Evolutionary conservation across 2,113 vertebrate genomes (phyloP).

Genomic region (Ornithorhynchus anatinus): DNA sequence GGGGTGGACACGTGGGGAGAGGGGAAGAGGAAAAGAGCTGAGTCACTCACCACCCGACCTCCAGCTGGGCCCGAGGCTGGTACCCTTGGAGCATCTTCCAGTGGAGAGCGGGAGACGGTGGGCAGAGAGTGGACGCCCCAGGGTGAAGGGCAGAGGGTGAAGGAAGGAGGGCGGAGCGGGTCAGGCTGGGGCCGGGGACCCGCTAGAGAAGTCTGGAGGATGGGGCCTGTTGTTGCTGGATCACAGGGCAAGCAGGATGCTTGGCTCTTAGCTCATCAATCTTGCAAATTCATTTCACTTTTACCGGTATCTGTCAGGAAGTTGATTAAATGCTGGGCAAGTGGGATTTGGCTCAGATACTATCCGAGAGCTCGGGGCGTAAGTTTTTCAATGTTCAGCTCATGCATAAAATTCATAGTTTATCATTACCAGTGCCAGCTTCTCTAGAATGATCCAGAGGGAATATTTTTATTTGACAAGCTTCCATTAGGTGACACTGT

Average conservation of each 20-base stretch:
- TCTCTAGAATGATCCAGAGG: constrained; percentile 53
- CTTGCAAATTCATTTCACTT: constrained; percentile 61
- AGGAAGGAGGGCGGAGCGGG: background rate
- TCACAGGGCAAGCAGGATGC: constrained; percentile 45
- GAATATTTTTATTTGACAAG: constrained; percentile 48
- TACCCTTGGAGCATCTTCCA: constrained; percentile 15
- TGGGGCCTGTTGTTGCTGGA: constrained; percentile 30
- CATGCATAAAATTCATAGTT: constrained; percentile 64
- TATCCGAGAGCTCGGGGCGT: constrained; percentile 50
- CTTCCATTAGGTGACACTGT: constrained; percentile 1
- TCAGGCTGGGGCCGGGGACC: background rate
- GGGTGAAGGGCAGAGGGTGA: background rate
- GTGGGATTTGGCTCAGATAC: constrained; percentile 62
- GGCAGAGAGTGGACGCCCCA: too few species aligned
- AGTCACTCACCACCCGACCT: too few species aligned
- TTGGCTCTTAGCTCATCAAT: constrained; percentile 61
- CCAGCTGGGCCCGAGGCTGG: too few species aligned
- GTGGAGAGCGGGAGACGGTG: constrained; percentile 18
- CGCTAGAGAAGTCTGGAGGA: constrained; percentile 24
- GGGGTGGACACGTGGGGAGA: too few species aligned
- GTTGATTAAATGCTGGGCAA: constrained; percentile 61
- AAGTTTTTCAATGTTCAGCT: constrained; percentile 59
- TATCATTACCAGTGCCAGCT: constrained; percentile 54
- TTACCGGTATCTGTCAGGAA: constrained; percentile 62
- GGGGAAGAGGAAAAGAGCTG: too few species aligned